Evolutionary conservation across 2,113 vertebrate genomes (phyloP).

Genomic region (Hippocampus abdominalis): DNA sequence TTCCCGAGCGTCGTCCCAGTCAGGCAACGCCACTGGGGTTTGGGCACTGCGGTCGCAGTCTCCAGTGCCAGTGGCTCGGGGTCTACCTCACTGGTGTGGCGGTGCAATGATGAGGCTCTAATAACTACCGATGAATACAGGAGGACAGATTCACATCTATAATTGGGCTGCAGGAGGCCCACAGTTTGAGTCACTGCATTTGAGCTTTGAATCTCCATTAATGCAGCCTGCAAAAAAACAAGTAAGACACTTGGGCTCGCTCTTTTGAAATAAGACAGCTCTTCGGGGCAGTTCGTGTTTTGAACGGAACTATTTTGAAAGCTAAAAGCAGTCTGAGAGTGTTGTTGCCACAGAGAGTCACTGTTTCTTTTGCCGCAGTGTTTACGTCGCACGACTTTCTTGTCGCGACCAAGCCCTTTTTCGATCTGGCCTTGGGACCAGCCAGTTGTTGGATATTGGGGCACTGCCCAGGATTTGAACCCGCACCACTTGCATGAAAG

Average conservation of each 20-base stretch:
- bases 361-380: not conserved
- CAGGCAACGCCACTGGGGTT: constrained; percentile 61
- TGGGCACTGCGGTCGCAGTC: constrained; percentile 61
- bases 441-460: too few relatives aligned
- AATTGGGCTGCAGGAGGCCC: constrained; percentile 53
- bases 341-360: too few relatives aligned
- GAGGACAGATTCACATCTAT: constrained; percentile 58
- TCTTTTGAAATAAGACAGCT: constrained; percentile 2
- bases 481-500: too few relatives aligned
- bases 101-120: constrained; percentile 70
- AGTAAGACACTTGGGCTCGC: constrained; percentile 16
- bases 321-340: not conserved
- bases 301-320: not conserved
- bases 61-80: constrained; percentile 62
- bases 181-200: constrained; percentile 39
- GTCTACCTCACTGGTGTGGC: constrained; percentile 67
- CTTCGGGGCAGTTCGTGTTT: not conserved
- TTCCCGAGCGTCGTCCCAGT: constrained; percentile 63
- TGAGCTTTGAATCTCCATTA: constrained; percentile 26
- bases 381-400: not conserved
- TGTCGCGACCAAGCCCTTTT: not conserved
- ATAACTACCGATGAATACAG: constrained; percentile 63
- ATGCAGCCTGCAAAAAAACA: constrained; percentile 22
- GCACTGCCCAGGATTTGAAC: too few relatives aligned
- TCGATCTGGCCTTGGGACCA: too few relatives aligned